Percentiles rank a stretch among this genome's conserved stretches.
These are phyloP conservation scores for Rotaria sp. DNA, from an alignment of 2,888 invertebrate species.

Conservation along the genomic window DNA sequence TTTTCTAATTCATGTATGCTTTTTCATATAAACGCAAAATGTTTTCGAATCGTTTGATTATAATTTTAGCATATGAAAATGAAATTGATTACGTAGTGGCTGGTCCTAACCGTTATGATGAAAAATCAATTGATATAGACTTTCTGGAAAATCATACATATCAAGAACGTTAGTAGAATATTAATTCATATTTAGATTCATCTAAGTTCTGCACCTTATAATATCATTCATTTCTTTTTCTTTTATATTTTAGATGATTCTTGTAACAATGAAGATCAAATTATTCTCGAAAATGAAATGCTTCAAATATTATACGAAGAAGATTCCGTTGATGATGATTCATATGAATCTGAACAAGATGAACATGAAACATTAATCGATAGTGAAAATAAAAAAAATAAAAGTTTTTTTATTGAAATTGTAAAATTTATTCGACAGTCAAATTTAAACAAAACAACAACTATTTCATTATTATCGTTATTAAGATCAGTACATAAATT, in stretches of 20 bases:
- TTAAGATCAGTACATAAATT: neutral
- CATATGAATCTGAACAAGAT: neutral
- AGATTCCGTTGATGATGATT: too few species aligned
- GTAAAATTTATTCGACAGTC: neutral
- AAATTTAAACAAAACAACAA: neutral
- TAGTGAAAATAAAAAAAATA: neutral
- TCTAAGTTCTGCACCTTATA: too few species aligned
- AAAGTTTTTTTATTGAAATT: neutral
- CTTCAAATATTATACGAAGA: neutral
- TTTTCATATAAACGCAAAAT: neutral
- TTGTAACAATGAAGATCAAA: neutral
- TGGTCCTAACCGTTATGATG: too few species aligned
- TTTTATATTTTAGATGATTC: too few species aligned
- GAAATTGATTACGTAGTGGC: too few species aligned
- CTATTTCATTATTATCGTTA: neutral
- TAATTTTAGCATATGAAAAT: too few species aligned
- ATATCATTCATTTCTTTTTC: too few species aligned
- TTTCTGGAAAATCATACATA: too few species aligned
- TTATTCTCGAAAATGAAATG: neutral
- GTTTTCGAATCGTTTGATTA: too few species aligned
- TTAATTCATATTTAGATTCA: too few species aligned
- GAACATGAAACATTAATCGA: neutral
- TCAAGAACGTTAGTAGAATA: too few species aligned
- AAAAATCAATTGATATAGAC: too few species aligned
- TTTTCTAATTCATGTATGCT: neutral